phyloP scores from a whole-genome alignment of 1,140 invertebrate genomes.

The Streblospio benedicti region DNA sequence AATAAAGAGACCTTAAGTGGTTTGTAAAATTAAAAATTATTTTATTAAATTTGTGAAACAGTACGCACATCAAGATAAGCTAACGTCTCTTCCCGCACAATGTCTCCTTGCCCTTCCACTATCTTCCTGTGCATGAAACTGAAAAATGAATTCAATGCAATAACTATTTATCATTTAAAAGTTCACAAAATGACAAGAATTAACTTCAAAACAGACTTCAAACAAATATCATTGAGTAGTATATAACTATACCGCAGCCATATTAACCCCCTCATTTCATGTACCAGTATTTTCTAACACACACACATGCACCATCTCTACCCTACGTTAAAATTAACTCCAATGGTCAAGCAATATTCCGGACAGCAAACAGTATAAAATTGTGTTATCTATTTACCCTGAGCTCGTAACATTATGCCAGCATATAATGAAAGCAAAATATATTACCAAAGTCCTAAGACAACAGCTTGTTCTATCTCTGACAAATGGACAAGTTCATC shows the following conservation, averaged over 20 bases:
- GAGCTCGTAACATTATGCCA: no score
- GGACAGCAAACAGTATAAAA: no score
- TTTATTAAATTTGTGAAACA: neutral
- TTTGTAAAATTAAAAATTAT: neutral
- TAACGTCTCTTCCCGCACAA: constrained; percentile 68
- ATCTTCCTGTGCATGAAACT: constrained; percentile 34
- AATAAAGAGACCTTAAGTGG: neutral
- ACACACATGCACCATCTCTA: no score
- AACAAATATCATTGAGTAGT: neutral
- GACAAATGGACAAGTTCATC: constrained; percentile 56
- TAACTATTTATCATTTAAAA: neutral
- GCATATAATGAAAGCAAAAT: neutral
- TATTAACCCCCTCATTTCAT: neutral
- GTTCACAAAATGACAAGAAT: neutral
- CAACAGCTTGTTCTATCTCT: constrained; percentile 66
- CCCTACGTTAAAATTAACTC: no score
- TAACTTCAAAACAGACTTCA: neutral
- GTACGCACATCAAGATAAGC: constrained; percentile 54
- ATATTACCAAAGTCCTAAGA: constrained; percentile 63
- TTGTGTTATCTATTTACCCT: no score
- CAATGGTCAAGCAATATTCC: no score
- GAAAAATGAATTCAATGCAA: constrained; percentile 13
- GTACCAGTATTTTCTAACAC: neutral
- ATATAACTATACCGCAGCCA: neutral
- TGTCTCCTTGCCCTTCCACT: constrained; percentile 48